Percentiles rank a stretch among this genome's conserved stretches.
Evolutionary conservation across 2,888 invertebrate species (phyloP).

Genomic region (Limnephilus lunatus): DNA sequence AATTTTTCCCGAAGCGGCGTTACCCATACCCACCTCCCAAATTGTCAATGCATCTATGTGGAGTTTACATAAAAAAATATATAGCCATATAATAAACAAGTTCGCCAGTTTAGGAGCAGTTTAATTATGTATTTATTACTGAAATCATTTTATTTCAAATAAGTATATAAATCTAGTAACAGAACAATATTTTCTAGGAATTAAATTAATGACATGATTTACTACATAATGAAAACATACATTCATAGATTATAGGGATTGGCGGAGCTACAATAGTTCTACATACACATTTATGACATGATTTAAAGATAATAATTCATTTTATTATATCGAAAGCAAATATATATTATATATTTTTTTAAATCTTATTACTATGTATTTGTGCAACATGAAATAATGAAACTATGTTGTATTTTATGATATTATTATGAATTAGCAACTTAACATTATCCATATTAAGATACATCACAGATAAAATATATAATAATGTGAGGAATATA

Average conservation of each 20-base stretch:
- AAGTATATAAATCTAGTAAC: slow-evolving; percentile 25
- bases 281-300: neutral
- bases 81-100: too few species aligned
- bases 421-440: neutral
- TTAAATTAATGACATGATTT: neutral
- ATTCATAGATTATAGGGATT: too few species aligned
- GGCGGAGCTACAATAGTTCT: too few species aligned
- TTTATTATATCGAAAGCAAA: neutral
- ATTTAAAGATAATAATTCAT: neutral
- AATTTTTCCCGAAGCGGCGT: too few species aligned
- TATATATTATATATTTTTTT: neutral
- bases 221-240: too few species aligned
- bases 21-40: too few species aligned
- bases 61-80: too few species aligned
- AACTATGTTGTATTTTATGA: neutral
- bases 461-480: slow-evolving; percentile 25
- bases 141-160: neutral
- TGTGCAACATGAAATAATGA: neutral
- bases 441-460: neutral
- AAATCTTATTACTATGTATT: neutral
- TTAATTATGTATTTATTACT: neutral
- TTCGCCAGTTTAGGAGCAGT: neutral
- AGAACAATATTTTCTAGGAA: neutral
- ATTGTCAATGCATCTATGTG: too few species aligned
- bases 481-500: slow-evolving; percentile 18